These are phyloP conservation scores for Saccostrea cuccullata DNA, from an alignment of 1,140 invertebrate species.

Conservation along the genomic window DNA sequence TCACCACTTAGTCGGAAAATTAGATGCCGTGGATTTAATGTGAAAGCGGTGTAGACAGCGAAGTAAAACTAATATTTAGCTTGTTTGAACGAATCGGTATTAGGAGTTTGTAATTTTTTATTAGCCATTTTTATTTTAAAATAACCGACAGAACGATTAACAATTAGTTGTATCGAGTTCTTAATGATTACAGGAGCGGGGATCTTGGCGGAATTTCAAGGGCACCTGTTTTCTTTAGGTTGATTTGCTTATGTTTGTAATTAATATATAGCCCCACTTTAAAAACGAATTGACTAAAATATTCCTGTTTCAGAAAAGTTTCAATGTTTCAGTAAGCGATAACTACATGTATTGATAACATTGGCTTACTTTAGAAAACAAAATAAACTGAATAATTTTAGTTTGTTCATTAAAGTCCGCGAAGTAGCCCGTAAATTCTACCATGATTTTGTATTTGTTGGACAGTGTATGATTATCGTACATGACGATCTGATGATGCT, in stretches of 20 bases:
- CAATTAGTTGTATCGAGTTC: not conserved
- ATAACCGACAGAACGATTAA: not conserved
- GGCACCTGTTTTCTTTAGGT: not conserved
- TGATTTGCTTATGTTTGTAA: not conserved
- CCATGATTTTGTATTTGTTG: too few species aligned
- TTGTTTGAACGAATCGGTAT: not conserved
- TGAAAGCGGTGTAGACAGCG: not conserved
- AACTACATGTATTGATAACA: too few species aligned
- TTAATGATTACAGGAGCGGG: not conserved
- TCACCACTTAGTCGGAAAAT: not conserved
- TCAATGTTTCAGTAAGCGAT: too few species aligned
- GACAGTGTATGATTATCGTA: too few species aligned
- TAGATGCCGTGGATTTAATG: not conserved
- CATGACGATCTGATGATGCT: too few species aligned
- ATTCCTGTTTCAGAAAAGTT: too few species aligned
- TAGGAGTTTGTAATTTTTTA: not conserved
- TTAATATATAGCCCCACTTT: not conserved
- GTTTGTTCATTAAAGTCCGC: too few species aligned
- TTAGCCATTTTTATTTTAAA: conserved; percentile 11
- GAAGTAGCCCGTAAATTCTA: too few species aligned
- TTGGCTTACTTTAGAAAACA: too few species aligned
- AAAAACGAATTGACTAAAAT: too few species aligned
- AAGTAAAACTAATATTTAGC: not conserved
- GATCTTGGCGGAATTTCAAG: not conserved
- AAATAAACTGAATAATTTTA: too few species aligned